phyloP scores from a whole-genome alignment of 2,888 invertebrate species.

The Chelonus formosanus region DNA sequence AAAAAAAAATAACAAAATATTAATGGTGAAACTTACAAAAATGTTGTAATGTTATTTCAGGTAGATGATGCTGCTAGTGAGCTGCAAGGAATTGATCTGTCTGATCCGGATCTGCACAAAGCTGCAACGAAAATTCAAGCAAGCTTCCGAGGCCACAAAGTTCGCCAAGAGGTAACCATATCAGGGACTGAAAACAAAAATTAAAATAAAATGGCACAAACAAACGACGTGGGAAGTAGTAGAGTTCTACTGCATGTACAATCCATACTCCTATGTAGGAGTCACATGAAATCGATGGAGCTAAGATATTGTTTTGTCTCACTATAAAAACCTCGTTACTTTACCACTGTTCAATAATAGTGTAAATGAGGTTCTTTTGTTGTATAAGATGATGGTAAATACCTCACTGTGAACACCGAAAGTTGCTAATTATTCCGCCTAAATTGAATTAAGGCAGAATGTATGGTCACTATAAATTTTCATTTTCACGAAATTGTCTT shows the following conservation, averaged over 20 bases:
- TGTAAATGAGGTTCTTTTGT: slow-evolving; percentile 1
- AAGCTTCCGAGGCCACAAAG: slow-evolving; percentile 90
- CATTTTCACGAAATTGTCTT: slow-evolving; percentile 6
- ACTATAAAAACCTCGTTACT: slow-evolving; percentile 10
- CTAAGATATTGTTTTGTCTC: slow-evolving; percentile 16
- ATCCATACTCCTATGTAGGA: slow-evolving; percentile 24
- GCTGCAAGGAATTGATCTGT: slow-evolving; percentile 81
- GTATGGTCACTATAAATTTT: slow-evolving; percentile 18
- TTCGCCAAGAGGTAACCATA: slow-evolving; percentile 74
- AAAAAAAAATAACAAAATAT: not conserved
- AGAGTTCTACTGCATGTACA: slow-evolving; percentile 20
- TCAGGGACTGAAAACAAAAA: slow-evolving; percentile 47
- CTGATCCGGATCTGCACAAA: slow-evolving; percentile 87
- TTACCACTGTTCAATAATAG: not conserved
- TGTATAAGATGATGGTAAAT: slow-evolving; percentile 14
- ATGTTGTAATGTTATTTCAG: slow-evolving; percentile 48
- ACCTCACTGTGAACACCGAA: slow-evolving; percentile 31
- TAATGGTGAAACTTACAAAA: not conserved
- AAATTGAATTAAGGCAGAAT: slow-evolving; percentile 25
- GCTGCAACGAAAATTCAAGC: slow-evolving; percentile 93
- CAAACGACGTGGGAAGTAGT: slow-evolving; percentile 24
- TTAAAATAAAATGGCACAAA: slow-evolving; percentile 38
- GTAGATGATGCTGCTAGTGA: slow-evolving; percentile 70
- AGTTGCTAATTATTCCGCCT: slow-evolving; percentile 31
- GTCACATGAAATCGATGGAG: slow-evolving; percentile 26